A percentile compares a stretch with the other conserved stretches of the same genome.
Evolutionary conservation across 2,888 invertebrate species (phyloP).

Genomic region (Penaeus monodon): DNA sequence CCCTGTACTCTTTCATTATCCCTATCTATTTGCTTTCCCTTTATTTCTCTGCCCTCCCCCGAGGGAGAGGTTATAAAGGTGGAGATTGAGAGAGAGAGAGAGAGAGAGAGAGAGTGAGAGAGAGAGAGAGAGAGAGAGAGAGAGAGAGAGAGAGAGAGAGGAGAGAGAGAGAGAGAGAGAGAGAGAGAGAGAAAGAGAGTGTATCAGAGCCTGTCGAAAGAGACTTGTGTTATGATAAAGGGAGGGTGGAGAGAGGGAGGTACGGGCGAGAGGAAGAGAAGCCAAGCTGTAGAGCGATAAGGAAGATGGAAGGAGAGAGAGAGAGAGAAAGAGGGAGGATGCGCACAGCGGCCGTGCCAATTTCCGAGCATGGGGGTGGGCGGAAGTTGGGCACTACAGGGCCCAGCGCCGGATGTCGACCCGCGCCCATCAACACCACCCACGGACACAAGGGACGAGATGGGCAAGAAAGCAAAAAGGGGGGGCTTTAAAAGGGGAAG

Average conservation of each 20-base stretch:
- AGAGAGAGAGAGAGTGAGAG: neutral
- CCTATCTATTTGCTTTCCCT: neutral
- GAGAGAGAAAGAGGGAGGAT: conserved; percentile 21
- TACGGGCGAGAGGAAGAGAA: neutral
- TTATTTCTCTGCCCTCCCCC: neutral
- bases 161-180: neutral
- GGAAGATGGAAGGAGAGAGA: neutral
- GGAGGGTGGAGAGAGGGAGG: neutral
- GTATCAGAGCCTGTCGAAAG: neutral
- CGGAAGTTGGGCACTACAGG: conserved; percentile 28
- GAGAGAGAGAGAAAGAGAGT: too few relatives aligned
- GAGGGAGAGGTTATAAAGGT: neutral
- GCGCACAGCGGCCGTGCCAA: conserved; percentile 34
- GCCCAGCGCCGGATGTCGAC: conserved; percentile 17
- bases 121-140: conserved; percentile 12
- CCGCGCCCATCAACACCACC: too few relatives aligned
- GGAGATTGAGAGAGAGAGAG: neutral
- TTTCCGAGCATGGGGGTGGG: conserved; percentile 42
- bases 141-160: neutral
- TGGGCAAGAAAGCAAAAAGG: too few relatives aligned
- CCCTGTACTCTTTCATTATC: too few relatives aligned
- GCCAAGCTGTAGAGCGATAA: neutral
- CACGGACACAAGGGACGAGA: too few relatives aligned
- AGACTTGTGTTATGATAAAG: neutral
- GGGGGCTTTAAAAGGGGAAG: too few relatives aligned